These are phyloP conservation scores for Ernsta delagoae DNA, from an alignment of 2,888 invertebrate genomes.

Conservation along the genomic window DNA sequence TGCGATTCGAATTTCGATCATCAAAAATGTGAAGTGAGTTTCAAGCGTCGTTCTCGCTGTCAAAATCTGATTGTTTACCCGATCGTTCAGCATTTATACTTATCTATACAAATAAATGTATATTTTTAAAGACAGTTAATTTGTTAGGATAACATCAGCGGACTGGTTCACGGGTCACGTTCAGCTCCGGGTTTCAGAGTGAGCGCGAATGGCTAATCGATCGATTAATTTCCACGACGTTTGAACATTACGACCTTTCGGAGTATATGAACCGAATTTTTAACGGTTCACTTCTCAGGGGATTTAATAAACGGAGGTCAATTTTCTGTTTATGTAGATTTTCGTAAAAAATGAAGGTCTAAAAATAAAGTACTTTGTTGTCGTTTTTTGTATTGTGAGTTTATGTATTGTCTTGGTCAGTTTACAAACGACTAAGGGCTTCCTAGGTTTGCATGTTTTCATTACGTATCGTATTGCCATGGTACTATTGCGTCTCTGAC, in stretches of 20 bases:
- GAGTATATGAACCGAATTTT: constrained; percentile 59
- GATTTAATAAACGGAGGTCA: background rate
- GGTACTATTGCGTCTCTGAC: no score
- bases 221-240: constrained; percentile 79
- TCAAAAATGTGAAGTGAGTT: constrained; percentile 48
- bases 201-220: constrained; percentile 78
- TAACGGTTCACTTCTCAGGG: constrained; percentile 37
- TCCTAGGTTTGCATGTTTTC: no score
- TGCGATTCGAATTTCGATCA: constrained; percentile 40
- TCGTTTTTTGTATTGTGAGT: no score
- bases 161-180: constrained; percentile 73
- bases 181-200: constrained; percentile 72
- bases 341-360: no score
- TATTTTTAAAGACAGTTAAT: constrained; percentile 71
- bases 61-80: no score
- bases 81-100: constrained; percentile 38
- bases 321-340: background rate
- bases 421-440: no score
- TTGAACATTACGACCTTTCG: constrained; percentile 68
- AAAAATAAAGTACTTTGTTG: no score
- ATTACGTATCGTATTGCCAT: no score
- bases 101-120: no score
- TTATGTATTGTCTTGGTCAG: no score
- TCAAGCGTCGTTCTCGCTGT: constrained; percentile 56
- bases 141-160: constrained; percentile 63